Conservation (phyloP, 2,888 invertebrate species). For the Volucella zonaria region DNA sequence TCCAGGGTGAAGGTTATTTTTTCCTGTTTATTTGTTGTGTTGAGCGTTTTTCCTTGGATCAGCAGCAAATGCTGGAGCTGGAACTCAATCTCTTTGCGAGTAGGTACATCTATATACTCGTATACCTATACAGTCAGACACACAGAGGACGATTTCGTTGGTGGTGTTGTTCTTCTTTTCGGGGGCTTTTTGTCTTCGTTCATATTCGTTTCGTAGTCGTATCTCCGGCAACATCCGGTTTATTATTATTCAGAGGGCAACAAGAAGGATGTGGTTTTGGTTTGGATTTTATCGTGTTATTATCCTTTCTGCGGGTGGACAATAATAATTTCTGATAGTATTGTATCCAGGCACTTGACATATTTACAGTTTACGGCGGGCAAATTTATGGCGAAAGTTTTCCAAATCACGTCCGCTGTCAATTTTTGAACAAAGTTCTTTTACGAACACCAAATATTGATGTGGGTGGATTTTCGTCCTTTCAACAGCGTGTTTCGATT, state of each 20-base stretch:
- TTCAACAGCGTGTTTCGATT: neutral
- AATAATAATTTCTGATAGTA: conserved; percentile 60
- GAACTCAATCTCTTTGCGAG: conserved; percentile 43
- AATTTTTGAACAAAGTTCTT: conserved; percentile 65
- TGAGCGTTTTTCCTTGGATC: conserved; percentile 54
- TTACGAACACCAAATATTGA: neutral
- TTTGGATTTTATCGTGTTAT: conserved; percentile 53
- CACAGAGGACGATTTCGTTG: neutral
- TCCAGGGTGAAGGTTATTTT: conserved; percentile 43
- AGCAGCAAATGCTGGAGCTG: conserved; percentile 32
- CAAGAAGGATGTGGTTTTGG: conserved; percentile 49
- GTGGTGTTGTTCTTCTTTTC: conserved; percentile 22
- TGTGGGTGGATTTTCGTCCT: conserved; percentile 16
- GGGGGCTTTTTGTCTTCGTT: conserved; percentile 14
- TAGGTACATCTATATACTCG: conserved; percentile 16
- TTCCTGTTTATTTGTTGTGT: conserved; percentile 60
- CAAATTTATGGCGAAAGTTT: conserved; percentile 65
- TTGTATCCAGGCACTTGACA: conserved; percentile 58
- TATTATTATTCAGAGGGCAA: conserved; percentile 13
- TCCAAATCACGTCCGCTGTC: conserved; percentile 69
- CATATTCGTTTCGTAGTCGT: neutral
- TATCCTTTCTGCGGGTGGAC: conserved; percentile 58
- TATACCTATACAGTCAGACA: conserved; percentile 30
- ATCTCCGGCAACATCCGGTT: conserved; percentile 38
- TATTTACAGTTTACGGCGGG: conserved; percentile 54